Evolutionary conservation across 2,797 vertebrate species (phyloP).

Genomic region (Smutsia gigantea): DNA sequence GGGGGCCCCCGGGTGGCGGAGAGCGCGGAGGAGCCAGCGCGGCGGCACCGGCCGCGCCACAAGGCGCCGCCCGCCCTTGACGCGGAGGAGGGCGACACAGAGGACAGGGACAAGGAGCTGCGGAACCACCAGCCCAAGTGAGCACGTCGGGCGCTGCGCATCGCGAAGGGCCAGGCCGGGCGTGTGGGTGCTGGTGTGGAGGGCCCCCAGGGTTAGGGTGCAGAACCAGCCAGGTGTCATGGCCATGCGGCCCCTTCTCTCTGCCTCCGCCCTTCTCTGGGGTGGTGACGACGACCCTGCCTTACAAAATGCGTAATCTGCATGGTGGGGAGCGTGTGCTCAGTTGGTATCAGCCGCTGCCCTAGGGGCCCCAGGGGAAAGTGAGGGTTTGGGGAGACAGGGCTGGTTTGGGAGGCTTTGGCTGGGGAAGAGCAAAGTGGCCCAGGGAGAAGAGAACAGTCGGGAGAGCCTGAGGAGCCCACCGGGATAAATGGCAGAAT

Average conservation of each 20-base stretch:
- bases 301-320: too few relatives aligned
- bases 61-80: constrained; percentile 86
- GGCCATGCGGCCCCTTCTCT: fast-evolving
- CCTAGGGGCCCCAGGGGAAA: not conserved
- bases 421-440: not conserved
- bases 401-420: not conserved
- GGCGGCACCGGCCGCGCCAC: constrained; percentile 88
- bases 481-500: fast-evolving
- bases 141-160: not conserved
- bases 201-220: not conserved
- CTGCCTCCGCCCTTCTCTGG: not conserved
- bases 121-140: constrained; percentile 88
- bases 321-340: not conserved
- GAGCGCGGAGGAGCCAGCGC: constrained; percentile 87
- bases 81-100: constrained; percentile 84
- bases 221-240: not conserved
- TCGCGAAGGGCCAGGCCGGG: too few relatives aligned
- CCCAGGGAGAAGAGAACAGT: not conserved
- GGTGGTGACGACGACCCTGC: fast-evolving
- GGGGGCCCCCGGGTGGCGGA: constrained; percentile 88
- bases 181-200: too few relatives aligned
- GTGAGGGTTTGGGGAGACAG: fast-evolving
- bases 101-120: constrained; percentile 79
- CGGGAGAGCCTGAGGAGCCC: not conserved
- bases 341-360: fast-evolving